Percentiles rank a stretch among this genome's conserved stretches.
phyloP scores from a whole-genome alignment of 2,888 invertebrate genomes.

The Elgonia sp. region DNA sequence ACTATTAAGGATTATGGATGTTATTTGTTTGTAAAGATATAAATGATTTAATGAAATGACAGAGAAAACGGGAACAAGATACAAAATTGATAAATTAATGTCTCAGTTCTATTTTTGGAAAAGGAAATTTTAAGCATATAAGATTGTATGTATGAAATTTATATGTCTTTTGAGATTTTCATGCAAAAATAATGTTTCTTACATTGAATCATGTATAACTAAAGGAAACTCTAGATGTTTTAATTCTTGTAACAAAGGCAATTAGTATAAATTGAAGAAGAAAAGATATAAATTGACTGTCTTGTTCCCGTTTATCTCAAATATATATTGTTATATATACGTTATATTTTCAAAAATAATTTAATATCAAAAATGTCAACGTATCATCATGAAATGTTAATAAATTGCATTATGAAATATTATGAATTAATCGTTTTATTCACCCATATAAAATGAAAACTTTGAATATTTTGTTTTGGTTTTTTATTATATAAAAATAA shows the following conservation, averaged over 20 bases:
- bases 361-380: slow-evolving; percentile 62
- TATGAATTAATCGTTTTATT: no score
- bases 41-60: slow-evolving; percentile 53
- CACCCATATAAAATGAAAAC: no score
- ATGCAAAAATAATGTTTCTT: background rate
- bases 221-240: background rate
- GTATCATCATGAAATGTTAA: slow-evolving; percentile 63
- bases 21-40: slow-evolving; percentile 55
- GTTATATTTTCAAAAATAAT: slow-evolving; percentile 57
- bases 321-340: slow-evolving; percentile 53
- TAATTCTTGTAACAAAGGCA: background rate
- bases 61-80: slow-evolving; percentile 44
- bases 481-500: no score
- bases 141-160: background rate
- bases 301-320: slow-evolving; percentile 33
- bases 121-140: no score
- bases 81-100: background rate
- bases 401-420: slow-evolving; percentile 62
- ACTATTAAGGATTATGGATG: slow-evolving; percentile 45
- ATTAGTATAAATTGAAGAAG: background rate
- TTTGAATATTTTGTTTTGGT: no score
- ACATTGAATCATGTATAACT: background rate
- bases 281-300: background rate
- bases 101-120: slow-evolving; percentile 30
- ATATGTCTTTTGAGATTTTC: background rate